Evolutionary conservation across 2,113 vertebrate species (phyloP).

Genomic region (Embiotoca jacksoni): DNA sequence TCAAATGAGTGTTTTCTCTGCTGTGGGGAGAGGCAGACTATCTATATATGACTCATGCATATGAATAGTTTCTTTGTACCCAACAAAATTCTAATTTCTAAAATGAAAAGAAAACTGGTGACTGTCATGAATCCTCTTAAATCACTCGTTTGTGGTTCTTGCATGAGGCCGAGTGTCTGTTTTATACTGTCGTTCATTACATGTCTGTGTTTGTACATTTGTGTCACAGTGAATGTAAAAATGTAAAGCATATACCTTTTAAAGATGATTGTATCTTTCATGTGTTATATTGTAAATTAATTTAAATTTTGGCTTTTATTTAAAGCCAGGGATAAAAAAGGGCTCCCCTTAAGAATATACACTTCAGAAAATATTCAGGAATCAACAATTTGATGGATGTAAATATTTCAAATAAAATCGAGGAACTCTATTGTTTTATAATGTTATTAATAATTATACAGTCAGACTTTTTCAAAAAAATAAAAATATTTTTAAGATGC

Average conservation of each 20-base stretch:
- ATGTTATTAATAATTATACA: neutral
- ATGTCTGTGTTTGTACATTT: conserved; percentile 40
- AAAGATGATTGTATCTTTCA: conserved; percentile 5
- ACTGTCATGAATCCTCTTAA: neutral
- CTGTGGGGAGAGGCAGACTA: neutral
- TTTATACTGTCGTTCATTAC: conserved; percentile 11
- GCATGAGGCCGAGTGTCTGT: conserved; percentile 1
- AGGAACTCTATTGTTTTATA: neutral
- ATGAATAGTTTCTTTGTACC: neutral
- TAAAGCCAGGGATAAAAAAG: neutral
- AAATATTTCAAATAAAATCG: conserved; percentile 34
- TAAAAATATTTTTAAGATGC: conserved; percentile 7
- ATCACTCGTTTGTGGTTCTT: neutral
- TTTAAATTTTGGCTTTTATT: conserved; percentile 22
- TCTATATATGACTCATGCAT: neutral
- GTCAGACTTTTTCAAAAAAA: neutral
- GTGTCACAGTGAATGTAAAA: conserved; percentile 26
- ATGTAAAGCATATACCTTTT: conserved; percentile 35
- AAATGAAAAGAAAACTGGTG: neutral
- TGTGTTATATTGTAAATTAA: conserved; percentile 55
- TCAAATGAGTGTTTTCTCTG: neutral
- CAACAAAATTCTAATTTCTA: neutral
- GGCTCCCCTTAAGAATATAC: neutral
- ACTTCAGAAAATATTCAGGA: conserved; percentile 11
- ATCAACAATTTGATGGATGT: conserved; percentile 41